Evolutionary conservation across 1,140 invertebrate species (phyloP), one percentile per base, ranked within the genome.

Genomic region (Lordiphosa clarofinis): DNA sequence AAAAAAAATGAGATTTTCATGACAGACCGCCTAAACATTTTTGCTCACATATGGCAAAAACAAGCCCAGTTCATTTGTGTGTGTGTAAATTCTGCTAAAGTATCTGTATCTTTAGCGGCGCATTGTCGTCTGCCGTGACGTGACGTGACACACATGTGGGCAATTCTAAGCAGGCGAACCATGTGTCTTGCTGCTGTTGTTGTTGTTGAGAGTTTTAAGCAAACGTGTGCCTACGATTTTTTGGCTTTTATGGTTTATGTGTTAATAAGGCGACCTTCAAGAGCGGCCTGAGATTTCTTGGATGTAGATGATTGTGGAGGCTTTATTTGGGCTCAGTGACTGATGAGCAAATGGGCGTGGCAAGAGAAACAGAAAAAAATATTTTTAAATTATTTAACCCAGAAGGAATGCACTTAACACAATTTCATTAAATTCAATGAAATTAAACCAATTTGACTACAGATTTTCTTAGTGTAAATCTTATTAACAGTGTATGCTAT

Each of bases 241-340:
- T 76, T 78, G 62, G 72, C 76, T 84, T 81, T 82, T 76, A 84
- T 82, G 78, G 76, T 72, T 81, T 82, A 82, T 81, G 76, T 82
- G 76, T 81, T 81, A 82, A 82, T 82, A 81, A 82, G 76, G 46
- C 76, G 72, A 81, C 76, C 76, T 81, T 81, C 76, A 82, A 56
- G 24, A 61, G 44, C 69, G 64, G 54, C 47, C 60, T 58, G 53
- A 81, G 72, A 75, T 75, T 57, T 81, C 42, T 33, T 31, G 28
- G 6, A 31, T 31, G 28, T 31, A 8, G 28, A 8, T 31, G 28
- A 8, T 31, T 31, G 28, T 31, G 28, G 28, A 31, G 28, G 64
- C 47, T 56, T 62, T 43, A 66, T 39, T 40, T 52, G 44, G 0
- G 49, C 35, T 36, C 12, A n/a, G n/a, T n/a, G n/a, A 19, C 47